phyloP scores from a whole-genome alignment of 2,888 invertebrate genomes.

The Orchestes rusci region DNA sequence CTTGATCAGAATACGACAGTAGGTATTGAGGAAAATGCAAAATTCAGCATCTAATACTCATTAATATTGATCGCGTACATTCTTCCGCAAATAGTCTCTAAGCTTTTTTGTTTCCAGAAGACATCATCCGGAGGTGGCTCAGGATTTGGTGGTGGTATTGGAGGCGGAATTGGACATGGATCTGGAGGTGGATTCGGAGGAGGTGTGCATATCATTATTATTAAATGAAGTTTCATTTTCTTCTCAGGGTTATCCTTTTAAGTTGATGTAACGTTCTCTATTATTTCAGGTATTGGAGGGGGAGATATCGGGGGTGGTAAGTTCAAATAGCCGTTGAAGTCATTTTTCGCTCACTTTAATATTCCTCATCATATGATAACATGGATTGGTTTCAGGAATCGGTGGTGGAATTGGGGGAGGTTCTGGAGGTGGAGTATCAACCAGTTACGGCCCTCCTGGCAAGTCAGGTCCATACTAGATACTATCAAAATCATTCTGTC shows the following conservation, averaged over 20 bases:
- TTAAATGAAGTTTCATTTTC: background rate
- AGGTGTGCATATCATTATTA: conserved; percentile 19
- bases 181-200: conserved; percentile 35
- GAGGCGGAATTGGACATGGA: conserved; percentile 29
- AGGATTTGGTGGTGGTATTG: conserved; percentile 35
- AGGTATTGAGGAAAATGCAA: too few species aligned
- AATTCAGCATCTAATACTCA: too few species aligned
- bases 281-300: conserved; percentile 29
- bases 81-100: too few species aligned
- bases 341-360: too few species aligned
- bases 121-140: conserved; percentile 27
- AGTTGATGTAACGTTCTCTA: conserved; percentile 36
- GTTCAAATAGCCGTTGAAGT: too few species aligned
- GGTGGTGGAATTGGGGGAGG: conserved; percentile 30
- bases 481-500: too few species aligned
- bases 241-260: conserved; percentile 30
- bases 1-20: too few species aligned
- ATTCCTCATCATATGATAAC: too few species aligned
- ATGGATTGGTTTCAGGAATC: background rate
- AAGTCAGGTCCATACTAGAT: conserved; percentile 44
- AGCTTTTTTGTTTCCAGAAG: conserved; percentile 27
- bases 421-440: conserved; percentile 37
- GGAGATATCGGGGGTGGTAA: conserved; percentile 31
- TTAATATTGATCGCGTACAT: too few species aligned
- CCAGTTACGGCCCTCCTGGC: conserved; percentile 44